These are phyloP conservation scores for Oegoconia quadripuncta DNA, from an alignment of 2,888 invertebrate genomes.

Conservation along the genomic window DNA sequence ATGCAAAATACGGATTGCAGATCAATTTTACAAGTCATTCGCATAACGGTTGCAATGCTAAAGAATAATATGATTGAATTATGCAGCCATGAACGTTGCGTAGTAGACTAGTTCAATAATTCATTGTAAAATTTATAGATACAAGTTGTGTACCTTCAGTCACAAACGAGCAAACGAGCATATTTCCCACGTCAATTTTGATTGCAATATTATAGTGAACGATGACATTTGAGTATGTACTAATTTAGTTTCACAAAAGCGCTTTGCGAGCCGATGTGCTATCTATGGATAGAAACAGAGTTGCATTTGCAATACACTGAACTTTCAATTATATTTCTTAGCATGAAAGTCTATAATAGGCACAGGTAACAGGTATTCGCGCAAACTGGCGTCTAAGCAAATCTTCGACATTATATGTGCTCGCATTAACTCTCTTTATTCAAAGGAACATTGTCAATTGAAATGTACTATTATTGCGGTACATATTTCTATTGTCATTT, in stretches of 20 bases:
- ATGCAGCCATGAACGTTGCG: conserved; percentile 54
- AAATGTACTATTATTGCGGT: conserved; percentile 75
- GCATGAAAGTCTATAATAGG: conserved; percentile 56
- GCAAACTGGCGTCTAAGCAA: conserved; percentile 66
- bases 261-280: conserved; percentile 42
- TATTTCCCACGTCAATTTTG: conserved; percentile 77
- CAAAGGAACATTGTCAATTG: conserved; percentile 76
- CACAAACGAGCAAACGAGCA: conserved; percentile 76
- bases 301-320: conserved; percentile 30
- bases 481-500: conserved; percentile 73
- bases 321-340: conserved; percentile 46
- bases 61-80: conserved; percentile 55
- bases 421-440: conserved; percentile 73
- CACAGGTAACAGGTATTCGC: conserved; percentile 53
- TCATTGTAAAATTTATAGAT: conserved; percentile 71
- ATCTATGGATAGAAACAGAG: conserved; percentile 52
- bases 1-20: no score
- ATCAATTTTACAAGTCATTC: no score
- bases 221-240: conserved; percentile 69
- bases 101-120: conserved; percentile 56
- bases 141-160: conserved; percentile 49
- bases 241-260: conserved; percentile 61
- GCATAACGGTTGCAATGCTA: neutral
- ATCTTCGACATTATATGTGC: conserved; percentile 75
- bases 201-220: conserved; percentile 73